phyloP scores from a whole-genome alignment of 2,113 vertebrate species.

The Todiramphus chloris region DNA sequence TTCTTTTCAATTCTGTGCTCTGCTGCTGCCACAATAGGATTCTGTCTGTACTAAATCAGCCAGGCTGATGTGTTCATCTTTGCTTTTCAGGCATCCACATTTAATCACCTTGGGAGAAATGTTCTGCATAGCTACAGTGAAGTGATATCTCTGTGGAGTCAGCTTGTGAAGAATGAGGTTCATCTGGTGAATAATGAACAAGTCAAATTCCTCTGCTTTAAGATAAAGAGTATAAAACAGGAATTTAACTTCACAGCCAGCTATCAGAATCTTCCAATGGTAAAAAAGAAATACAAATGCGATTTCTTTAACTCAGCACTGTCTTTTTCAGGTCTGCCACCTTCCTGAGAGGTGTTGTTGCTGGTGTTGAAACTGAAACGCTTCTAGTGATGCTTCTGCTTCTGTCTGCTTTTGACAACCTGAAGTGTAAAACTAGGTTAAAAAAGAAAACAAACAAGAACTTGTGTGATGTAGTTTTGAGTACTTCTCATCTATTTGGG shows the following conservation, averaged over 20 bases:
- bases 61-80: neutral
- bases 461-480: neutral
- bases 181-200: constrained; percentile 72
- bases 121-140: constrained; percentile 76
- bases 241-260: constrained; percentile 79
- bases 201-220: constrained; percentile 76
- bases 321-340: neutral
- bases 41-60: neutral
- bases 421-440: neutral
- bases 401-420: neutral
- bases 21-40: neutral
- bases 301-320: neutral
- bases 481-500: neutral
- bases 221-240: constrained; percentile 68
- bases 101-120: constrained; percentile 66
- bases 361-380: neutral
- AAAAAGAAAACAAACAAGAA: neutral
- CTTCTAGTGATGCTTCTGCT: neutral
- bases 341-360: neutral
- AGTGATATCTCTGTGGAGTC: constrained; percentile 80
- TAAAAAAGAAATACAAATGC: constrained; percentile 34
- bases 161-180: constrained; percentile 73
- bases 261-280: constrained; percentile 71
- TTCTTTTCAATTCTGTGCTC: neutral
- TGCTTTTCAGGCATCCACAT: constrained; percentile 74